Conservation (phyloP, 1,140 invertebrate genomes). For the Schlechtendalia chinensis region DNA sequence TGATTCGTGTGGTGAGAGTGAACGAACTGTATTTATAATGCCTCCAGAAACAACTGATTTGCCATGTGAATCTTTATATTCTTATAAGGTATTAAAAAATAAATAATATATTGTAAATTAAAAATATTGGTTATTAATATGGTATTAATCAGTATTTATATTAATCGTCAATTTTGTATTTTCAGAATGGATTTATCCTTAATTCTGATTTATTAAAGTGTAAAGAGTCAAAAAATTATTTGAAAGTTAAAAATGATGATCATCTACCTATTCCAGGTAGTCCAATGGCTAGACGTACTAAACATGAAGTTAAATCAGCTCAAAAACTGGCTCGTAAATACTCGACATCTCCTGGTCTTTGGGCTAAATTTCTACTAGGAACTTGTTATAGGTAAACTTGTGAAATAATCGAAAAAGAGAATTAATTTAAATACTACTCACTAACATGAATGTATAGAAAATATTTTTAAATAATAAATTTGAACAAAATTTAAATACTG, state of each 20-base stretch:
- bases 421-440: no score
- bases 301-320: constrained; percentile 89
- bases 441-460: no score
- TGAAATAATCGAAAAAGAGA: constrained; percentile 14
- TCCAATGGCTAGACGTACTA: constrained; percentile 87
- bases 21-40: constrained; percentile 91
- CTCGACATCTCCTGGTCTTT: constrained; percentile 70
- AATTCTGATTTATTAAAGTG: constrained; percentile 62
- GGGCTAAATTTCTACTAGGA: constrained; percentile 86
- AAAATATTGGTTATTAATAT: neutral
- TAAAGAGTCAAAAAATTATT: constrained; percentile 54
- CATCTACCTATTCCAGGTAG: constrained; percentile 66
- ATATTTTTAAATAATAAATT: no score
- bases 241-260: constrained; percentile 52
- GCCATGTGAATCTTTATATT: constrained; percentile 55
- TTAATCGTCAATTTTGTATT: constrained; percentile 46
- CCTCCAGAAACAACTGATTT: constrained; percentile 77
- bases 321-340: constrained; percentile 82
- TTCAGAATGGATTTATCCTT: constrained; percentile 59
- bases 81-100: constrained; percentile 56
- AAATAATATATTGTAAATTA: neutral
- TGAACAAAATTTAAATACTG: no score
- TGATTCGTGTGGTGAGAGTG: constrained; percentile 73
- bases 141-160: neutral
- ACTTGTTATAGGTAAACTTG: constrained; percentile 69